Percentiles rank a stretch among this genome's conserved stretches.
phyloP scores from a whole-genome alignment of 2,113 vertebrate species.

The Paraplagusia blochii region DNA sequence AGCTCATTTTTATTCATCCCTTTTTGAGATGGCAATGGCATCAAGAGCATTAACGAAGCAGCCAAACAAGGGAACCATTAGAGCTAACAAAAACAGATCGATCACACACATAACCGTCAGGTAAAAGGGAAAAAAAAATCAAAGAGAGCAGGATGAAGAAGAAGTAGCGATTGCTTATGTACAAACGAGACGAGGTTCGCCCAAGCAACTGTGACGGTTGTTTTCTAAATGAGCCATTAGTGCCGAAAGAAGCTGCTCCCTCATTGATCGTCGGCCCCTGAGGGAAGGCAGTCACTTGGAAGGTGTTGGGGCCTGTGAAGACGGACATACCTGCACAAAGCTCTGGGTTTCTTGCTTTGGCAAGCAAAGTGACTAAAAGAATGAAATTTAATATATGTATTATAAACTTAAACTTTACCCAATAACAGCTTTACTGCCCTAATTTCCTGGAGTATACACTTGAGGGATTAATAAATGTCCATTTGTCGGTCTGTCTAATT shows the following conservation, averaged over 20 bases:
- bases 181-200: slow-evolving; percentile 52
- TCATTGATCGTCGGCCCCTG: slow-evolving; percentile 55
- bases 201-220: slow-evolving; percentile 56
- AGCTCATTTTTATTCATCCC: slow-evolving; percentile 56
- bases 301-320: slow-evolving; percentile 30
- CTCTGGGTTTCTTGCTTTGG: slow-evolving; percentile 8
- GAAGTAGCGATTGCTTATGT: slow-evolving; percentile 22
- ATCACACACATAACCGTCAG: slow-evolving; percentile 57
- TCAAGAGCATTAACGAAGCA: slow-evolving; percentile 62
- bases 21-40: slow-evolving; percentile 68
- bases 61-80: slow-evolving; percentile 57
- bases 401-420: too few species aligned
- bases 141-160: slow-evolving; percentile 2
- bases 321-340: slow-evolving; percentile 29
- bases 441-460: too few species aligned
- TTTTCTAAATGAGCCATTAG: slow-evolving; percentile 70
- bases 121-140: slow-evolving; percentile 16
- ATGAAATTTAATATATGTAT: too few species aligned
- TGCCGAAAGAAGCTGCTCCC: slow-evolving; percentile 57
- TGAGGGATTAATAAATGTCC: too few species aligned
- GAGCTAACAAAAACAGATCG: slow-evolving; percentile 71
- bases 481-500: too few species aligned
- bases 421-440: too few species aligned
- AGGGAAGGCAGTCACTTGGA: slow-evolving; percentile 46
- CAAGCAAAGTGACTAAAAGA: too few species aligned